These are phyloP conservation scores for Oncorhynchus kisutch DNA, from an alignment of 2,113 vertebrate genomes.

Conservation along the genomic window DNA sequence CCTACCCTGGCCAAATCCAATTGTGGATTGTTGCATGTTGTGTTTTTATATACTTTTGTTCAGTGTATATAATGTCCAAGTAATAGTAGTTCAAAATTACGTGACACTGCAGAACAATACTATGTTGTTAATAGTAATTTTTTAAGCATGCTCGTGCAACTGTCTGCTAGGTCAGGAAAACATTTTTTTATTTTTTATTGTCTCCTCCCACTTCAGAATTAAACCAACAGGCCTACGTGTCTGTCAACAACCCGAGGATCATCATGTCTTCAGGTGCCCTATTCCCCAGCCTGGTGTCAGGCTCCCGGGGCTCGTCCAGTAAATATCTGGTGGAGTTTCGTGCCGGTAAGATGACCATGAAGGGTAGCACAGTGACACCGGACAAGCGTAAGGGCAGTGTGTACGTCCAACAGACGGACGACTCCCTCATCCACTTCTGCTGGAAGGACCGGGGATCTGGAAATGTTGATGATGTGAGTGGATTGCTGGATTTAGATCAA, in stretches of 20 bases:
- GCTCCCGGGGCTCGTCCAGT: constrained; percentile 90
- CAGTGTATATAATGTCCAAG: too few species aligned
- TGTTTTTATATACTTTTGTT: too few species aligned
- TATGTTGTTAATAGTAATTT: too few species aligned
- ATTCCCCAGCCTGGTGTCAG: constrained; percentile 93
- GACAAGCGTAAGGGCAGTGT: constrained; percentile 95
- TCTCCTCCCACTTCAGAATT: neutral
- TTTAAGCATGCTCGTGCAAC: too few species aligned
- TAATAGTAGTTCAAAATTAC: neutral
- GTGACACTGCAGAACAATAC: neutral
- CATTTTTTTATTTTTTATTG: too few species aligned
- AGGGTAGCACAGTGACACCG: constrained; percentile 92
- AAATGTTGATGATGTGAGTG: constrained; percentile 89
- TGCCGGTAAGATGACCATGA: constrained; percentile 94
- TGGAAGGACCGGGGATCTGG: constrained; percentile 95
- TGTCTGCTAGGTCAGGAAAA: too few species aligned
- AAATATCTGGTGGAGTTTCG: constrained; percentile 96
- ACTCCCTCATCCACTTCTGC: constrained; percentile 97
- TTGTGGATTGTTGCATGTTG: too few species aligned
- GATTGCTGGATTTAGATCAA: neutral
- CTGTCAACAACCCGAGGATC: neutral
- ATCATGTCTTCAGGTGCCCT: constrained; percentile 93
- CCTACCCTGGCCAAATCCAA: too few species aligned
- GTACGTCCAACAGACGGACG: constrained; percentile 96
- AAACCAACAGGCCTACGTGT: neutral